Evolutionary conservation across 2,888 invertebrate genomes (phyloP).

Genomic region (Eupsilia transversa): DNA sequence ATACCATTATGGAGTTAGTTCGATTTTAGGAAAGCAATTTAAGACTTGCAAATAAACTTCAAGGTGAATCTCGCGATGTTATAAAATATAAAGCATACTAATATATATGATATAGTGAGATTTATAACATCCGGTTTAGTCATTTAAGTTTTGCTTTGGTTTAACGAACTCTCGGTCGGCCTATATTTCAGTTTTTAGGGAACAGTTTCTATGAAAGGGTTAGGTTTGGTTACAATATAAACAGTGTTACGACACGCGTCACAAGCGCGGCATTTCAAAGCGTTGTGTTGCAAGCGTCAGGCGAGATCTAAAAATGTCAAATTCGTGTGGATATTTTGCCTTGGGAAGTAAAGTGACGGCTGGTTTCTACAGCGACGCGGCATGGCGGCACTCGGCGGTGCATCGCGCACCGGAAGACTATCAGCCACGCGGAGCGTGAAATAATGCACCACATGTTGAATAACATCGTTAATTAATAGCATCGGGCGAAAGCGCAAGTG

Average conservation of each 20-base stretch:
- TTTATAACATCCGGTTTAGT: slow-evolving; percentile 9
- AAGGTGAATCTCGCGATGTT: slow-evolving; percentile 11
- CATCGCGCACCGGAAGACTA: slow-evolving; percentile 80
- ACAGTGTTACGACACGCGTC: slow-evolving; percentile 78
- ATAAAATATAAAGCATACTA: background rate
- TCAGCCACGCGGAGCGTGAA: slow-evolving; percentile 80
- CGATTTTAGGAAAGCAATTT: slow-evolving; percentile 44
- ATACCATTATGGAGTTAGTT: slow-evolving; percentile 38
- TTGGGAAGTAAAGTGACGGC: slow-evolving; percentile 74
- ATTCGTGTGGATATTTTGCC: slow-evolving; percentile 83
- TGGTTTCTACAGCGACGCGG: slow-evolving; percentile 64
- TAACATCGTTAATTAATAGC: slow-evolving; percentile 86
- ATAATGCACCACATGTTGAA: slow-evolving; percentile 88
- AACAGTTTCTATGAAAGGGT: slow-evolving; percentile 71
- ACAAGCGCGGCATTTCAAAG: slow-evolving; percentile 81
- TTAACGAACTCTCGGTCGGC: slow-evolving; percentile 49
- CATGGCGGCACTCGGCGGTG: slow-evolving; percentile 58
- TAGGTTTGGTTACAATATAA: slow-evolving; percentile 76
- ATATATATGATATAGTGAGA: background rate
- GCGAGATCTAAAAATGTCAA: slow-evolving; percentile 86
- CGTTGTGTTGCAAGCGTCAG: slow-evolving; percentile 79
- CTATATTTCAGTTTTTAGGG: slow-evolving; percentile 57
- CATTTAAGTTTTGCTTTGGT: slow-evolving; percentile 35
- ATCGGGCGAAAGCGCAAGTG: slow-evolving; percentile 86
- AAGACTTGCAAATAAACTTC: slow-evolving; percentile 18